phyloP scores from a whole-genome alignment of 2,797 vertebrate genomes.

The Scleropages formosus region DNA sequence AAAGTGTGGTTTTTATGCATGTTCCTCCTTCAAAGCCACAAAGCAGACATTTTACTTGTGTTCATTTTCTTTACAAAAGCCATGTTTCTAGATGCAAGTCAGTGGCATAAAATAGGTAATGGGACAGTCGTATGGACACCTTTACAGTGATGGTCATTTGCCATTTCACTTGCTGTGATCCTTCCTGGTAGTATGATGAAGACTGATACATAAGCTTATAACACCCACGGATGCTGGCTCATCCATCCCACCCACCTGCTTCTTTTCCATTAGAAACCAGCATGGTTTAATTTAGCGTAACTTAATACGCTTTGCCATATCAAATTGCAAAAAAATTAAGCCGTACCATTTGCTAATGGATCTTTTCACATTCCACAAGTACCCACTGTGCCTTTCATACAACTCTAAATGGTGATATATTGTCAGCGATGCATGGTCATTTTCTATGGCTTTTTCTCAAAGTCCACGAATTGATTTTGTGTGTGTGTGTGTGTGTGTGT shows the following conservation, averaged over 20 bases:
- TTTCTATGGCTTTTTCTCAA: background rate
- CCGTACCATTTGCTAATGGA: background rate
- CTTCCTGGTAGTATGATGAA: background rate
- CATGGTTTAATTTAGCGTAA: background rate
- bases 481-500: no score
- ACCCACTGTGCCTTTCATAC: background rate
- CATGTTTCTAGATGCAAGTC: background rate
- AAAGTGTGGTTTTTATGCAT: background rate
- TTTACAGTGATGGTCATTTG: background rate
- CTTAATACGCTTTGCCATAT: background rate
- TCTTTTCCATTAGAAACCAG: background rate
- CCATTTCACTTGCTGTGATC: constrained; percentile 1
- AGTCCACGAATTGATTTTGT: no score
- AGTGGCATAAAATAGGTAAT: background rate
- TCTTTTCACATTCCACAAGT: background rate
- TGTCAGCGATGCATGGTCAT: background rate
- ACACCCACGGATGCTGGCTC: background rate
- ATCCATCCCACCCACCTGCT: background rate
- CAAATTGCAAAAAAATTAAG: background rate
- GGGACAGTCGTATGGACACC: background rate
- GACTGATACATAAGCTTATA: background rate
- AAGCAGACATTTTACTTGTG: no score
- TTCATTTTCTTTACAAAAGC: no score
- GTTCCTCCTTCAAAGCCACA: background rate
- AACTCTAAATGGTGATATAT: constrained; percentile 1